Evolutionary conservation across 2,888 invertebrate genomes (phyloP).

Genomic region (Leptinotarsa peninsularis): DNA sequence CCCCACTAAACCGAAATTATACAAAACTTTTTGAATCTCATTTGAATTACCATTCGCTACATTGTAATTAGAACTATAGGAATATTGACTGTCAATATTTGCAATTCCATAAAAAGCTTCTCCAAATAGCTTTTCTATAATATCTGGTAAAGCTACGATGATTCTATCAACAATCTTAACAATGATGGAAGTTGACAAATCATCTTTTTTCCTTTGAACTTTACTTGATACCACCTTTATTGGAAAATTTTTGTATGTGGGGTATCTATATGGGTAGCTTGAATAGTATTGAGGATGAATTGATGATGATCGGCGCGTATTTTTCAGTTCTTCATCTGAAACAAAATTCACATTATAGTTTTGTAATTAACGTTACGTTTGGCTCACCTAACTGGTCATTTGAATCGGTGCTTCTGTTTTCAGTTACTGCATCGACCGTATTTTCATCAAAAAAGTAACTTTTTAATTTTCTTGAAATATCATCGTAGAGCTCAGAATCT

Average conservation of each 20-base stretch:
- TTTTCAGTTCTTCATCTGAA: constrained; percentile 27
- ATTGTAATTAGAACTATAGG: constrained; percentile 4
- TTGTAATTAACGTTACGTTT: constrained; percentile 11
- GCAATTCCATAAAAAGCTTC: constrained; percentile 44
- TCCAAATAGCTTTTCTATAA: constrained; percentile 57
- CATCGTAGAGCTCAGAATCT: background rate
- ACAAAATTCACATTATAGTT: constrained; percentile 29
- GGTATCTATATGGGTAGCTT: background rate
- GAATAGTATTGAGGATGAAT: background rate
- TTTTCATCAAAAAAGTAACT: background rate
- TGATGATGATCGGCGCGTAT: background rate
- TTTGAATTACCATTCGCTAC: background rate
- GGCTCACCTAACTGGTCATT: constrained; percentile 61
- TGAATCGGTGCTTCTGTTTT: constrained; percentile 50
- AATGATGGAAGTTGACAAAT: constrained; percentile 48
- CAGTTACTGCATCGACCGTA: constrained; percentile 35
- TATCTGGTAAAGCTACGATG: constrained; percentile 54
- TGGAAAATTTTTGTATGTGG: background rate
- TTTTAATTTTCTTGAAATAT: constrained; percentile 6
- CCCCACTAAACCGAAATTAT: constrained; percentile 59
- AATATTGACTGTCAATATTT: constrained; percentile 5
- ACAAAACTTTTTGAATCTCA: constrained; percentile 43
- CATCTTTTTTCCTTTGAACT: constrained; percentile 30
- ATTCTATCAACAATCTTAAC: constrained; percentile 61
- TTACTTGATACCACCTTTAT: background rate